Evolutionary conservation across 2,888 invertebrate species (phyloP), one percentile per base, ranked within the genome.

Genomic region (Drosophila ezoana): DNA sequence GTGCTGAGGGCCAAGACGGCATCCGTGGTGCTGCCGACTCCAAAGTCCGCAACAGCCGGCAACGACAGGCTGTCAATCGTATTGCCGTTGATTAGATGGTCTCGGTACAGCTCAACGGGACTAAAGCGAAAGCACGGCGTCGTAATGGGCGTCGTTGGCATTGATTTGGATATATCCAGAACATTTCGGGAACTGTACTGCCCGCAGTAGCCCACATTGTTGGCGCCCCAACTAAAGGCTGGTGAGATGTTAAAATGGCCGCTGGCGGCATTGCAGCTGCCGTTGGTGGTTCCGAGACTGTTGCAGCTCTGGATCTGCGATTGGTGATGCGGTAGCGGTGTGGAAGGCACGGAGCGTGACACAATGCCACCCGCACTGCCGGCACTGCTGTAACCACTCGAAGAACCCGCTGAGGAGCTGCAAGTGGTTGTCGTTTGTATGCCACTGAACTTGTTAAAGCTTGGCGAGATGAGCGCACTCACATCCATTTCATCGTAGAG

Each of bases 141-240:
- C 91, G 87, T 90, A 79, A 95, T 93, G 14, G 96, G 96, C 16
- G 96, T 96, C 2, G 96, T 95, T 23, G 96, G 96, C 92, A 96
- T 96, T 0, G 96, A 96, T 89, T 95, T 95, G 13, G 96, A 95
- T 79, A 94, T 93, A 41, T 94, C 94, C 77, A 94, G 93, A n/a
- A 82, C 72, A 16, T 76, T 82, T 37, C 89, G 83, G 0, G 87
- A 40, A 10, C 62, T 60, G 18, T 72, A 83, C 3, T 71, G 75
- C 5, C 45, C 64, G 0, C 53, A 49, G 35, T 85, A 81, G n/a
- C 48, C 40, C 11, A 58, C 54, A 49, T 57, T 72, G 43, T 41
- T 71, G 44, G 48, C 62, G 38, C 61, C 63, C 87, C 77, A 78
- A 57, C 70, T 69, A 54, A 75, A 79, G 52, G 76, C 66, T 49